Evolutionary conservation across 2,113 vertebrate species (phyloP).

Genomic region (Lophochroa leadbeateri): DNA sequence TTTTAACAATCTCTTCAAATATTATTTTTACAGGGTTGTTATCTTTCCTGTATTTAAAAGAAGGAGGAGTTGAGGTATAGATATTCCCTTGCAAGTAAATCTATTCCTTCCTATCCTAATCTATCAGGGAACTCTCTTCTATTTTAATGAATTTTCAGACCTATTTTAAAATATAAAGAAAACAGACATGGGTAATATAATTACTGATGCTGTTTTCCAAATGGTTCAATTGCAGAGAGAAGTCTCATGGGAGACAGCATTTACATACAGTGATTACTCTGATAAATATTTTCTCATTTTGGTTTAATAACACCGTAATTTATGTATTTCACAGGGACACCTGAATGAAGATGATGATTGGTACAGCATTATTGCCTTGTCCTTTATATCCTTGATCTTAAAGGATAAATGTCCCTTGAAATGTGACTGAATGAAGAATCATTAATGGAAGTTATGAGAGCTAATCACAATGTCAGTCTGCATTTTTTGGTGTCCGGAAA

Average conservation of each 20-base stretch:
- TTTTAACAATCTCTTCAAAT: not conserved
- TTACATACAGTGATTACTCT: not conserved
- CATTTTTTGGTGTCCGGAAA: conserved; percentile 42
- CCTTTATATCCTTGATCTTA: not conserved
- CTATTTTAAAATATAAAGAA: conserved; percentile 30
- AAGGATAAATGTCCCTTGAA: conserved; percentile 16
- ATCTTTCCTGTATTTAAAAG: not conserved
- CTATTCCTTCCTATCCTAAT: not conserved
- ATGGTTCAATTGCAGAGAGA: conserved; percentile 26
- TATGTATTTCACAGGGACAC: not conserved
- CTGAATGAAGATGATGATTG: conserved; percentile 27
- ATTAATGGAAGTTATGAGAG: conserved; percentile 46
- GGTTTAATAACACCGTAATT: conserved; percentile 2
- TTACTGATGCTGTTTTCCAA: conserved; percentile 16
- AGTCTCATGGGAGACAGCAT: not conserved
- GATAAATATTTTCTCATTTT: conserved; percentile 51
- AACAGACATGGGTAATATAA: conserved; percentile 43
- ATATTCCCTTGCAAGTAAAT: not conserved
- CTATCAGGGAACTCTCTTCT: not conserved
- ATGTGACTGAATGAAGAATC: conserved; percentile 29
- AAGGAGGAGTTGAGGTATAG: not conserved
- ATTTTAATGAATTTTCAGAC: not conserved
- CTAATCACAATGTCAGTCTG: conserved; percentile 53
- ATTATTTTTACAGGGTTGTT: not conserved
- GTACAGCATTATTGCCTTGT: not conserved